Conservation (phyloP, 2,888 invertebrate species). For the Tenthredo scrophulariae region DNA sequence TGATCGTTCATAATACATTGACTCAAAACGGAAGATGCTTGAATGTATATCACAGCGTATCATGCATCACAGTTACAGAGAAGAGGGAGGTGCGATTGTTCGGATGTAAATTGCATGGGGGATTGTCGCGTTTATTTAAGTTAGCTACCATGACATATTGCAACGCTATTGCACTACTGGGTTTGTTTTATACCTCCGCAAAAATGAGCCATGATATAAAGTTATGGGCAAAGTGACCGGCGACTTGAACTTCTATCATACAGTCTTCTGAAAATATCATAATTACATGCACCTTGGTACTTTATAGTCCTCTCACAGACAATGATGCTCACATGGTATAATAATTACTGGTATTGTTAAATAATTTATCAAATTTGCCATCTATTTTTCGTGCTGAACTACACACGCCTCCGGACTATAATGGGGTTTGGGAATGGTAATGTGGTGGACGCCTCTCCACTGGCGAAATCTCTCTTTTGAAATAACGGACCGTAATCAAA, state of each 20-base stretch:
- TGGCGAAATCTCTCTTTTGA: neutral
- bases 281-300: neutral
- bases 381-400: neutral
- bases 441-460: neutral
- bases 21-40: conserved; percentile 16
- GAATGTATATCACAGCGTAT: conserved; percentile 9
- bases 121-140: conserved; percentile 10
- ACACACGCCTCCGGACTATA: neutral
- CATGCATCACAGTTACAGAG: neutral
- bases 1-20: neutral
- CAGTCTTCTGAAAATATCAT: neutral
- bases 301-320: neutral
- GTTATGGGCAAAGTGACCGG: neutral
- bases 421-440: conserved; percentile 17
- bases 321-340: neutral
- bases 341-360: neutral
- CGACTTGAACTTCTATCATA: neutral
- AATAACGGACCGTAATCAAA: conserved; percentile 34
- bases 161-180: neutral
- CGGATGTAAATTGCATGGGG: neutral
- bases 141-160: neutral
- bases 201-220: neutral
- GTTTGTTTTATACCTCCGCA: neutral
- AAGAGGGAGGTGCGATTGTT: neutral
- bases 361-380: neutral